Percentiles rank a stretch among this genome's conserved stretches.
These are phyloP conservation scores for Neomorphus geoffroyi DNA, from an alignment of 2,797 vertebrate genomes.

Conservation along the genomic window DNA sequence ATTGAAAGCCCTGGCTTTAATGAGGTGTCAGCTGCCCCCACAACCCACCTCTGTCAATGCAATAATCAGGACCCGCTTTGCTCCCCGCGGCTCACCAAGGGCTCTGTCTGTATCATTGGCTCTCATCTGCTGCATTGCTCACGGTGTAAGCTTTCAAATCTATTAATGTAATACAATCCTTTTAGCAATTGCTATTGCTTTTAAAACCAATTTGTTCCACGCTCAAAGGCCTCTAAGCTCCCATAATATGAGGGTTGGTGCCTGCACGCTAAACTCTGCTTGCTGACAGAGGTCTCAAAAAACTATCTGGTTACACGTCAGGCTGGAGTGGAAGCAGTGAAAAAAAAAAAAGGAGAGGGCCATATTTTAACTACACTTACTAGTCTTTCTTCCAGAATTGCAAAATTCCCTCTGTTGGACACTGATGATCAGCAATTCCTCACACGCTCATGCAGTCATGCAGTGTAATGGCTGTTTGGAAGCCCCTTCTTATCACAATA, in stretches of 20 bases:
- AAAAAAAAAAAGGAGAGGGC: neutral
- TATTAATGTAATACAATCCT: neutral
- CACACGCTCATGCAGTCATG: neutral
- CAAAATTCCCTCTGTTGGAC: neutral
- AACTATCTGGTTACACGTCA: neutral
- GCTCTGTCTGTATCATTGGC: neutral
- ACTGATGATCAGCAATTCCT: neutral
- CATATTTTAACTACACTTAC: neutral
- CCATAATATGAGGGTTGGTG: neutral
- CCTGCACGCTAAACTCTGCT: neutral
- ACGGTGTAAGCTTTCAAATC: neutral
- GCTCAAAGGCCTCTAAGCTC: slow-evolving; percentile 12
- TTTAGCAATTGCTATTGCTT: slow-evolving; percentile 9
- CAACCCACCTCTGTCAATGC: neutral
- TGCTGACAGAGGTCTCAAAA: neutral
- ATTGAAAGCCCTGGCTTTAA: neutral
- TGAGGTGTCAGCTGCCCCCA: neutral
- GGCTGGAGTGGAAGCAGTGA: neutral
- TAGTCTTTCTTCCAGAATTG: neutral
- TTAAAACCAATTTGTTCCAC: slow-evolving; percentile 16
- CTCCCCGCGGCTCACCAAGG: neutral
- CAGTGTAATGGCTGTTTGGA: neutral
- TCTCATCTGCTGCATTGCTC: neutral
- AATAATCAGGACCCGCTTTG: neutral
- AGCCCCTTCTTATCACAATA: neutral